phyloP scores from a whole-genome alignment of 2,797 vertebrate genomes.

The Argentina silus region DNA sequence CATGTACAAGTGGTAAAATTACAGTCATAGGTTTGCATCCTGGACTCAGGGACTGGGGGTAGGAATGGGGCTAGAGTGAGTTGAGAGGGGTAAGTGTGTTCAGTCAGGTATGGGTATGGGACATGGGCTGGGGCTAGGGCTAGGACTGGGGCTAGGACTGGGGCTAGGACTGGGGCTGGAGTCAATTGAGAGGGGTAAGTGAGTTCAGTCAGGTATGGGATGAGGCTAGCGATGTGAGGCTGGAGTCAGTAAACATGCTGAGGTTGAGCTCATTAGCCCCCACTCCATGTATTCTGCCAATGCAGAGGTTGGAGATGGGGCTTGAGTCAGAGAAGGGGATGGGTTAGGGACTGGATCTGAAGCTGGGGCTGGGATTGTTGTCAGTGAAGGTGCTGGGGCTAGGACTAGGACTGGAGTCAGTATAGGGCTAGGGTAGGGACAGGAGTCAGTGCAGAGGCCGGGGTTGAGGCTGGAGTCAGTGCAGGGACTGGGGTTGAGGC shows the following conservation, averaged over 20 bases:
- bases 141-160: neutral
- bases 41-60: neutral
- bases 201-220: neutral
- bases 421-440: neutral
- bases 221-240: neutral
- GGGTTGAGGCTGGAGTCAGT: neutral
- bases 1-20: constrained; percentile 36
- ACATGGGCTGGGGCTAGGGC: neutral
- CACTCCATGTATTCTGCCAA: no score
- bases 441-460: neutral
- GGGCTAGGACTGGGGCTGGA: neutral
- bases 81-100: neutral
- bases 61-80: neutral
- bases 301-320: neutral
- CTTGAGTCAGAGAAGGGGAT: neutral
- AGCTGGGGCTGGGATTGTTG: neutral
- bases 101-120: neutral
- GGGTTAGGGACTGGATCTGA: neutral
- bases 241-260: neutral
- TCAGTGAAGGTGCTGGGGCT: neutral
- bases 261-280: no score
- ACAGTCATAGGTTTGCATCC: constrained; percentile 29
- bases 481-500: neutral
- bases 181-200: neutral
- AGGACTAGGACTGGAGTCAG: neutral